phyloP scores from a whole-genome alignment of 2,113 vertebrate species.

The Percopsis transmontana region DNA sequence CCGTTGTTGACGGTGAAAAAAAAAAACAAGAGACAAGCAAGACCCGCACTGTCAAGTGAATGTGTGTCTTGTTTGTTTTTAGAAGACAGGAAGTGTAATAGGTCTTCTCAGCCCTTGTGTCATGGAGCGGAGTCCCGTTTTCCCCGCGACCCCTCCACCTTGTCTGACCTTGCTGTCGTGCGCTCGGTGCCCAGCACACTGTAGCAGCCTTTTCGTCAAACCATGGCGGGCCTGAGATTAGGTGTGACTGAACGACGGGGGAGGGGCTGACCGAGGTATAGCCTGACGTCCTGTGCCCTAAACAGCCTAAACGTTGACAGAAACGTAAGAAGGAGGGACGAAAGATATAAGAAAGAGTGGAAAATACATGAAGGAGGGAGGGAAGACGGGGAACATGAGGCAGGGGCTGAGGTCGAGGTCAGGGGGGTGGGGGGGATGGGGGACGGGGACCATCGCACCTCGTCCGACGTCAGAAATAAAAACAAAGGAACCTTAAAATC shows the following conservation, averaged over 20 bases:
- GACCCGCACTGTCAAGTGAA: not conserved
- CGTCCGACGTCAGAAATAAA: slow-evolving; percentile 46
- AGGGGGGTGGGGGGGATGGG: not conserved
- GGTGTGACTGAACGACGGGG: slow-evolving; percentile 57
- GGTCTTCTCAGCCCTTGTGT: slow-evolving; percentile 17
- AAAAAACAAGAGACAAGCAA: not conserved
- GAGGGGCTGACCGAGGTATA: not conserved
- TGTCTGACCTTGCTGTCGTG: slow-evolving; percentile 40
- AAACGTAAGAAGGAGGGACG: too few relatives aligned
- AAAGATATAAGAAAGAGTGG: slow-evolving; percentile 27
- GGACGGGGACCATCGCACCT: slow-evolving; percentile 30
- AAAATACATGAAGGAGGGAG: slow-evolving; percentile 3
- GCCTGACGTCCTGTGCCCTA: not conserved
- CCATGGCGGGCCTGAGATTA: slow-evolving; percentile 53
- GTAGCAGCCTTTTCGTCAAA: slow-evolving; percentile 64
- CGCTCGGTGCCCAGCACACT: slow-evolving; percentile 33
- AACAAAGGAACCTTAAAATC: not conserved
- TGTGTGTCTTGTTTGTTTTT: slow-evolving; percentile 7
- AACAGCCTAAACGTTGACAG: slow-evolving; percentile 33
- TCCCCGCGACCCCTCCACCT: slow-evolving; percentile 22
- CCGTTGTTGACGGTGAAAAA: slow-evolving; percentile 2
- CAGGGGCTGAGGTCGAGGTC: not conserved
- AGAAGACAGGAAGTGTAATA: not conserved
- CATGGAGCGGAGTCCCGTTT: slow-evolving; percentile 18
- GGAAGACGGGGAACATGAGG: slow-evolving; percentile 11